A percentile compares a stretch with the other conserved stretches of the same genome.
Conservation (phyloP, 2,888 invertebrate species). For the Portevinia maculata region DNA sequence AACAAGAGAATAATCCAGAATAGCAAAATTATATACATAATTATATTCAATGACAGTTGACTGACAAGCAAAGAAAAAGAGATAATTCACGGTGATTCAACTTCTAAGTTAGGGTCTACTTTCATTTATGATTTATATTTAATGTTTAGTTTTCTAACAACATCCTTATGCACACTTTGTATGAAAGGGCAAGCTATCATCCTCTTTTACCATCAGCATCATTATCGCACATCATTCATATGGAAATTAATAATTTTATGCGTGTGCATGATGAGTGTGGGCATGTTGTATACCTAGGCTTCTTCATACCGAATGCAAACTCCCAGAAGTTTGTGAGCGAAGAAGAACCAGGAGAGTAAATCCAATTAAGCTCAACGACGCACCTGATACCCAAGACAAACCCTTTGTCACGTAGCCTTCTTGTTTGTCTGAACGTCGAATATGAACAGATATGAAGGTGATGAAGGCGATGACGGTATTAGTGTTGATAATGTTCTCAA, state of each 20-base stretch:
- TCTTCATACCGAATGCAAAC: conserved; percentile 43
- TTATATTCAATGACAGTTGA: too few species aligned
- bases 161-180: conserved; percentile 44
- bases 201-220: conserved; percentile 42
- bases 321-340: conserved; percentile 42
- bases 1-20: too few species aligned
- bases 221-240: conserved; percentile 69
- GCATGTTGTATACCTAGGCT: conserved; percentile 6
- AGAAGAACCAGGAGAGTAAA: conserved; percentile 64
- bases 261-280: conserved; percentile 52
- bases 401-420: conserved; percentile 69
- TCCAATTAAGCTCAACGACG: conserved; percentile 73
- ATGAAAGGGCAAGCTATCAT: conserved; percentile 42
- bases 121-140: too few species aligned
- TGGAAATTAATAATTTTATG: conserved; percentile 72
- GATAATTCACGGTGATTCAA: too few species aligned
- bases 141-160: not conserved
- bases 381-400: conserved; percentile 72
- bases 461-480: conserved; percentile 6
- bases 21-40: too few species aligned
- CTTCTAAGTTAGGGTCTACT: too few species aligned
- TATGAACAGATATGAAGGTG: conserved; percentile 24
- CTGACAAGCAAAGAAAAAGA: too few species aligned
- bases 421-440: conserved; percentile 44
- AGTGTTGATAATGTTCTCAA: conserved; percentile 33